phyloP scores from a whole-genome alignment of 2,888 invertebrate genomes.

The Helleia helle region DNA sequence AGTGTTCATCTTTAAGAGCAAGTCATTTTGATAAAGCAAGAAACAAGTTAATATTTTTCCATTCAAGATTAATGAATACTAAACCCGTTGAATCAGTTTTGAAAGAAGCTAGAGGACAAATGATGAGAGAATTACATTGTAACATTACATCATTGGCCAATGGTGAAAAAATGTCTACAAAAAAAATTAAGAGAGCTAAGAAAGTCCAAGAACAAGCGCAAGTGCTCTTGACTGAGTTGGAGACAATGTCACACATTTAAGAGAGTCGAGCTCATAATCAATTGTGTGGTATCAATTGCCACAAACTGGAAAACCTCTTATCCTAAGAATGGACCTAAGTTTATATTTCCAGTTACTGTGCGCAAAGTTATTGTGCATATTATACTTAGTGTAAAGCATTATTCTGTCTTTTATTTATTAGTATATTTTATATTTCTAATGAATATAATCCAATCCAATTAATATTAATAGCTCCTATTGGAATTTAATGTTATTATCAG shows the following conservation, averaged over 20 bases:
- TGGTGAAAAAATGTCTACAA: constrained; percentile 27
- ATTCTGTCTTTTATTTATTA: constrained; percentile 1
- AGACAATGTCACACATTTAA: too few relatives aligned
- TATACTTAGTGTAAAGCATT: constrained; percentile 62
- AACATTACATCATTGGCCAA: constrained; percentile 32
- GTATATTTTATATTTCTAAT: not conserved
- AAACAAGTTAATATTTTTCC: constrained; percentile 33
- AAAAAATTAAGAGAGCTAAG: constrained; percentile 39
- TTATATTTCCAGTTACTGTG: constrained; percentile 35
- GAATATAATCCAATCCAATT: too few relatives aligned
- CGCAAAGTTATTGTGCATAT: constrained; percentile 55
- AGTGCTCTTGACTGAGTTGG: not conserved
- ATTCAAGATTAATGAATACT: constrained; percentile 29
- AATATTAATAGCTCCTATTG: too few relatives aligned
- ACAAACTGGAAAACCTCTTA: constrained; percentile 11
- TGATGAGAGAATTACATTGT: constrained; percentile 35
- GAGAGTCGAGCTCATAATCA: too few relatives aligned
- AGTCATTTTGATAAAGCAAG: constrained; percentile 18
- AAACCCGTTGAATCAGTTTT: constrained; percentile 28
- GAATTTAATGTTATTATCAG: too few relatives aligned
- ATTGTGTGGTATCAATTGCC: constrained; percentile 13
- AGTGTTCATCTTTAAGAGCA: not conserved
- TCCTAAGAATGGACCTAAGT: not conserved
- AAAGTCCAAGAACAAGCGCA: constrained; percentile 35
- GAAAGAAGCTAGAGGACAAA: constrained; percentile 32